Conservation (phyloP, 2,797 vertebrate species). For the Amblyopsis hoosieri region DNA sequence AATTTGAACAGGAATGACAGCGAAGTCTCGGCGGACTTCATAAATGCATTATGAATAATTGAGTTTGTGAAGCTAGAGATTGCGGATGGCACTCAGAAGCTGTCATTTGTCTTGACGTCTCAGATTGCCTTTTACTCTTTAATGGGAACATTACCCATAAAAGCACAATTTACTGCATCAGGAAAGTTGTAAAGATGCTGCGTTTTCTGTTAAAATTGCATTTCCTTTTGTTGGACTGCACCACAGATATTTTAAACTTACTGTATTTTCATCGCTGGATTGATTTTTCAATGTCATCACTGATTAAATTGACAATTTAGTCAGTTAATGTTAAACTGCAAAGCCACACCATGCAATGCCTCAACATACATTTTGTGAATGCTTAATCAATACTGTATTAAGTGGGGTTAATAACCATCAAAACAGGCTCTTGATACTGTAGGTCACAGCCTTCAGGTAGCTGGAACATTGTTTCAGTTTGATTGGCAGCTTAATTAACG, state of each 20-base stretch:
- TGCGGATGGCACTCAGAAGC: conserved; percentile 79
- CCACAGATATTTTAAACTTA: too few relatives aligned
- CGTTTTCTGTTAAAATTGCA: conserved; percentile 44
- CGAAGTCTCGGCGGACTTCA: conserved; percentile 77
- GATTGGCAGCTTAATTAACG: too few relatives aligned
- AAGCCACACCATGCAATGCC: too few relatives aligned
- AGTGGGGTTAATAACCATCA: too few relatives aligned
- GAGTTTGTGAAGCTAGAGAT: conserved; percentile 78
- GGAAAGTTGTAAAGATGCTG: conserved; percentile 72
- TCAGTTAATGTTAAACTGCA: too few relatives aligned
- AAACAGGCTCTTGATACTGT: too few relatives aligned
- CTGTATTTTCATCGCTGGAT: too few relatives aligned
- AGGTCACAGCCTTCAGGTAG: not conserved
- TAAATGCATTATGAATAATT: conserved; percentile 83
- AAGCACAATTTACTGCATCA: conserved; percentile 73
- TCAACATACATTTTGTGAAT: too few relatives aligned
- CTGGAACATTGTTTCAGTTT: not conserved
- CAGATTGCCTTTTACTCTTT: conserved; percentile 79
- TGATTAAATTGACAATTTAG: too few relatives aligned
- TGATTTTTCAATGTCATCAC: too few relatives aligned
- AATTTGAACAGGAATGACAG: conserved; percentile 74
- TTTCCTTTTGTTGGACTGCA: conserved; percentile 43
- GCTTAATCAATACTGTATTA: too few relatives aligned
- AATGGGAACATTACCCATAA: conserved; percentile 79
- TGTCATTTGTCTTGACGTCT: conserved; percentile 81